These are phyloP conservation scores for Collichthys lucidus DNA, from an alignment of 2,113 vertebrate species.

Conservation along the genomic window DNA sequence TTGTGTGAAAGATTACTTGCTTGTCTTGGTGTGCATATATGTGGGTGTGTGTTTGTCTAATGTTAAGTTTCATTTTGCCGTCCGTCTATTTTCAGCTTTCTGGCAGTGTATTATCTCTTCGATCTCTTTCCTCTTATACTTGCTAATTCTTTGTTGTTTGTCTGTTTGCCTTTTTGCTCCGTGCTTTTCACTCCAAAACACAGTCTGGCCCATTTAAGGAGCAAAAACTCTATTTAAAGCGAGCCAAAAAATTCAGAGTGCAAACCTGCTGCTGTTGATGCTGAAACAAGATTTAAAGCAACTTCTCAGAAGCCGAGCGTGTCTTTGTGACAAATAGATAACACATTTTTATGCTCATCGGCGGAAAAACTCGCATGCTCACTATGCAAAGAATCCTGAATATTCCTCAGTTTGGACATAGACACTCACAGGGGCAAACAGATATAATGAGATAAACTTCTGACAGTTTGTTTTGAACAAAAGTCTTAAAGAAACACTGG, in stretches of 20 bases:
- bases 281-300: slow-evolving; percentile 32
- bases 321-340: slow-evolving; percentile 29
- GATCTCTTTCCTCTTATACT: slow-evolving; percentile 36
- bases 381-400: slow-evolving; percentile 7
- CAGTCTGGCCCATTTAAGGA: slow-evolving; percentile 23
- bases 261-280: slow-evolving; percentile 30
- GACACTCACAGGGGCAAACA: neutral
- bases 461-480: slow-evolving; percentile 11
- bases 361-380: neutral
- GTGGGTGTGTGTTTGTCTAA: slow-evolving; percentile 27
- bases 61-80: slow-evolving; percentile 35
- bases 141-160: slow-evolving; percentile 41
- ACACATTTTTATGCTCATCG: slow-evolving; percentile 6
- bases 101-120: slow-evolving; percentile 43
- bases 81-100: slow-evolving; percentile 34
- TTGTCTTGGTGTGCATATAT: slow-evolving; percentile 24
- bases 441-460: slow-evolving; percentile 9
- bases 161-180: slow-evolving; percentile 41
- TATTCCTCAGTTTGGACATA: neutral
- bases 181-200: slow-evolving; percentile 20
- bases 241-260: slow-evolving; percentile 18
- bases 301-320: slow-evolving; percentile 28
- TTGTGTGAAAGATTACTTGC: slow-evolving; percentile 30
- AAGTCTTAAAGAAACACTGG: neutral
- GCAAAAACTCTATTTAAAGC: slow-evolving; percentile 16